A percentile compares a stretch with the other conserved stretches of the same genome.
Evolutionary conservation across 1,140 invertebrate species (phyloP).

Genomic region (Drosophila asahinai): DNA sequence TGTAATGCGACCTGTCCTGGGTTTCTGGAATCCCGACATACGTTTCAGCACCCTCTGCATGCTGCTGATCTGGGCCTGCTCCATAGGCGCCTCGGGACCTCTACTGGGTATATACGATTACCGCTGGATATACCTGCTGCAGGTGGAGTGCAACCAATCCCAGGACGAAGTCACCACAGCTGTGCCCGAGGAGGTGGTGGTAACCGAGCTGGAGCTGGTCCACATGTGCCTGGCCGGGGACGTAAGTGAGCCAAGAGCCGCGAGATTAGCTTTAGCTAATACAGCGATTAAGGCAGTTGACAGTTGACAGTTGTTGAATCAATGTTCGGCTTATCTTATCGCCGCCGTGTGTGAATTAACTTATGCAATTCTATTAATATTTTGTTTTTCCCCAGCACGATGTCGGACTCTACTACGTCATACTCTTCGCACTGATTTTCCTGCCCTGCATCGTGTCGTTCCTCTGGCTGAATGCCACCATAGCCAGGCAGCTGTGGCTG

Average conservation of each 20-base stretch:
- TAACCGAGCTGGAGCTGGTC: constrained; percentile 49
- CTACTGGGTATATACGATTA: constrained; percentile 62
- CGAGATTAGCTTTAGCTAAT: constrained; percentile 21
- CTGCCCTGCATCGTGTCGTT: constrained; percentile 86
- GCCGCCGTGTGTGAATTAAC: constrained; percentile 23
- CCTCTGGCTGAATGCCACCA: constrained; percentile 86
- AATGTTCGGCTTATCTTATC: constrained; percentile 63
- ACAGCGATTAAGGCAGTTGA: constrained; percentile 6
- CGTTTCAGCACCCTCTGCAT: constrained; percentile 66
- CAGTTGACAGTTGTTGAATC: constrained; percentile 22
- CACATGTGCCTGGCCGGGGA: constrained; percentile 55
- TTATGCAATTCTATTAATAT: constrained; percentile 38
- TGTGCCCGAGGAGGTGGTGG: constrained; percentile 27
- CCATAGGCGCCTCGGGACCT: constrained; percentile 69
- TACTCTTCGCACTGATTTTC: constrained; percentile 86
- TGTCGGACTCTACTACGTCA: constrained; percentile 79
- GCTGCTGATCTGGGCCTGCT: constrained; percentile 77
- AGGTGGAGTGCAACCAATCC: background rate
- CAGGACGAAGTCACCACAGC: background rate
- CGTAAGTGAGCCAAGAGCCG: constrained; percentile 40
- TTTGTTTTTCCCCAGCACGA: constrained; percentile 58
- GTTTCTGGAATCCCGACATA: constrained; percentile 84
- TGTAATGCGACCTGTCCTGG: constrained; percentile 79
- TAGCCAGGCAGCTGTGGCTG: constrained; percentile 86
- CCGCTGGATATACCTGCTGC: constrained; percentile 44